phyloP scores from a whole-genome alignment of 1,140 invertebrate genomes.

The Metaphire vulgaris region DNA sequence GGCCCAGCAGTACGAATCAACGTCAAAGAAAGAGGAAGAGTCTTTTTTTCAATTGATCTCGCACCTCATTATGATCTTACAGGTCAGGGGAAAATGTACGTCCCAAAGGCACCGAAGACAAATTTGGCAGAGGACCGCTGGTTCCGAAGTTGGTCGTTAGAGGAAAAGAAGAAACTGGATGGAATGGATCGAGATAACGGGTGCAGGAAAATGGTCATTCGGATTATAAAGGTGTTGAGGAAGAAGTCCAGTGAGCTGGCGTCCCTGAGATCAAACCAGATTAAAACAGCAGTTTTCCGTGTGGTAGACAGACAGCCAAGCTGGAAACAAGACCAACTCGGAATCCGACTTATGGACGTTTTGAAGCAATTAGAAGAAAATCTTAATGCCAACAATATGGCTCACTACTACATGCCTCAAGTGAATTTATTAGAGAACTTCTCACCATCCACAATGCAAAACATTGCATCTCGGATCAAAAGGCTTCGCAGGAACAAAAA shows the following conservation, averaged over 20 bases:
- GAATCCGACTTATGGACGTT: background rate
- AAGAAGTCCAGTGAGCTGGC: background rate
- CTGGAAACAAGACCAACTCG: background rate
- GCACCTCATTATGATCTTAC: background rate
- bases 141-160: background rate
- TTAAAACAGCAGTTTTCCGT: background rate
- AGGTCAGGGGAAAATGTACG: background rate
- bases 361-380: background rate
- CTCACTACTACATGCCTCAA: background rate
- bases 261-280: background rate
- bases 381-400: background rate
- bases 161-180: slow-evolving; percentile 1
- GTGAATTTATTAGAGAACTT: background rate
- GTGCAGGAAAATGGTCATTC: background rate
- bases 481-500: background rate
- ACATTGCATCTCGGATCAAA: background rate
- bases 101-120: background rate
- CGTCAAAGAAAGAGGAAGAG: background rate
- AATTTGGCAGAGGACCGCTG: background rate
- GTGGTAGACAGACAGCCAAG: background rate
- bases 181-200: background rate
- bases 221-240: background rate
- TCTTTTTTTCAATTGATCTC: background rate
- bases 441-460: background rate
- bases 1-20: background rate